phyloP scores from a whole-genome alignment of 2,113 vertebrate species.

The Hyaena hyaena region DNA sequence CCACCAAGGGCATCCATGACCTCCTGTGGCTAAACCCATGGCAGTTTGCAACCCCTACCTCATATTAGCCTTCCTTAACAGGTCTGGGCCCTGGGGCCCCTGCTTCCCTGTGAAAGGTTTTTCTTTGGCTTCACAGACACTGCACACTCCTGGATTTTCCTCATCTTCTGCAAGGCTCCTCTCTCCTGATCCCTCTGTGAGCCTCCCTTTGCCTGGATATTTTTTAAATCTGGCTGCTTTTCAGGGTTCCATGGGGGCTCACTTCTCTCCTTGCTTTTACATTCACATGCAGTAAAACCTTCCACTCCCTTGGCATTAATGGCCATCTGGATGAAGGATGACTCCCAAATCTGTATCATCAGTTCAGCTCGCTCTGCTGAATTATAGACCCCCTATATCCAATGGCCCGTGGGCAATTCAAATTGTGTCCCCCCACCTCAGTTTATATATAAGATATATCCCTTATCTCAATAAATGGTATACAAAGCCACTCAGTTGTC shows the following conservation, averaged over 20 bases:
- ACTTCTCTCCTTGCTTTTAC: not conserved
- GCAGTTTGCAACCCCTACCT: not conserved
- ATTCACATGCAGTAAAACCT: not conserved
- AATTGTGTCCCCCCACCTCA: not conserved
- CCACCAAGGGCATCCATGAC: not conserved
- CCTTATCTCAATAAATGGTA: not conserved
- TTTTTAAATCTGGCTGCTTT: not conserved
- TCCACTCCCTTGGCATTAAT: not conserved
- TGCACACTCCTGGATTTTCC: not conserved
- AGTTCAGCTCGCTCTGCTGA: not conserved
- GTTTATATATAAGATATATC: too few species aligned
- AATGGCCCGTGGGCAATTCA: not conserved
- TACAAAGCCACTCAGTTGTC: not conserved
- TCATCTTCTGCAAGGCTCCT: not conserved
- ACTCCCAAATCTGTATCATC: not conserved
- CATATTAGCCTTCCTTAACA: not conserved
- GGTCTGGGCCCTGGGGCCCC: fast-evolving
- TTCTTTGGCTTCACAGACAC: not conserved
- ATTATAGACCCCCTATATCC: not conserved
- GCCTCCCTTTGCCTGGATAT: not conserved
- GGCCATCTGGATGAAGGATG: not conserved
- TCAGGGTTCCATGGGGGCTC: not conserved
- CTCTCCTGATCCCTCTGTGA: not conserved
- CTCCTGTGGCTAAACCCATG: not conserved
- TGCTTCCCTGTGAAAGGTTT: not conserved